A percentile compares a stretch with the other conserved stretches of the same genome.
Conservation (phyloP, 2,797 vertebrate species). For the Myiotriccus ornatus region DNA sequence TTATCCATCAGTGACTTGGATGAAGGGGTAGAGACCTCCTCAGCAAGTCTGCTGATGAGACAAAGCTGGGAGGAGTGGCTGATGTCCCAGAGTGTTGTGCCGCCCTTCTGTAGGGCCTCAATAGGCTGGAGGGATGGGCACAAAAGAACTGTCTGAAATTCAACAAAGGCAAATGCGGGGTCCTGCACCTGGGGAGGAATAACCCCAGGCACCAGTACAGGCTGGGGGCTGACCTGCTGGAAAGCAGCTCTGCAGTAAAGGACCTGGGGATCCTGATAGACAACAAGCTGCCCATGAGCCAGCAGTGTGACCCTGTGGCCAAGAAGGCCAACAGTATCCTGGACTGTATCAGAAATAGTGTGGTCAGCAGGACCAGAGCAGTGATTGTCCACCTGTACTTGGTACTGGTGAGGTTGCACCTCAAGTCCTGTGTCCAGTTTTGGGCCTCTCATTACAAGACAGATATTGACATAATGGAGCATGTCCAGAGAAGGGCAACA, state of each 20-base stretch:
- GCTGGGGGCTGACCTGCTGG: no score
- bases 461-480: not conserved
- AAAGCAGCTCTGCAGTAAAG: not conserved
- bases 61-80: not conserved
- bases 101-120: not conserved
- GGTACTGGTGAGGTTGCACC: not conserved
- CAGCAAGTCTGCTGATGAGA: not conserved
- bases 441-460: not conserved
- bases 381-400: not conserved
- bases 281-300: not conserved
- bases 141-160: not conserved
- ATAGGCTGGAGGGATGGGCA: not conserved
- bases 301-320: not conserved
- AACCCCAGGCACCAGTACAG: not conserved
- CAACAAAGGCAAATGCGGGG: not conserved
- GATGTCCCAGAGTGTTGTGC: rapidly evolving
- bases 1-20: not conserved
- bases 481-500: not conserved
- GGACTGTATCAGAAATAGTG: not conserved
- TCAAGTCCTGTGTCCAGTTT: not conserved
- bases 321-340: not conserved
- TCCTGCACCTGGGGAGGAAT: not conserved
- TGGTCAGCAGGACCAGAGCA: not conserved
- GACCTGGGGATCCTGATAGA: not conserved
- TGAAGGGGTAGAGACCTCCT: not conserved